phyloP scores from a whole-genome alignment of 2,888 invertebrate species.

The Andrena dorsata region DNA sequence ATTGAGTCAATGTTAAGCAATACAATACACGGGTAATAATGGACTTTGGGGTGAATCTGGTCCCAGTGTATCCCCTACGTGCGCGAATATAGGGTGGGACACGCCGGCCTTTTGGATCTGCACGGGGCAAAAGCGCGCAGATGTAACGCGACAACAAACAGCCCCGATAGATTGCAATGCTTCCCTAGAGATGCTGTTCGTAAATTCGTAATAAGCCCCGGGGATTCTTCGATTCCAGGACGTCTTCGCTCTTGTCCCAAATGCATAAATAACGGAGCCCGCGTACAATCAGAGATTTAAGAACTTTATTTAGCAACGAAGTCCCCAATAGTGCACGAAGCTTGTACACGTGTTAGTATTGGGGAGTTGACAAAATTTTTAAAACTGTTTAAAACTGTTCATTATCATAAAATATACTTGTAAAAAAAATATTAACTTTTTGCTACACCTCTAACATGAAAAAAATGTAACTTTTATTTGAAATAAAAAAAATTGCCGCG shows the following conservation, averaged over 20 bases:
- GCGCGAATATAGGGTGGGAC: constrained; percentile 72
- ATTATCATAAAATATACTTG: too few species aligned
- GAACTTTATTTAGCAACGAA: neutral
- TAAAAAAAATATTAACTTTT: too few species aligned
- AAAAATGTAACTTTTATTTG: too few species aligned
- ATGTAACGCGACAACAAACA: constrained; percentile 84
- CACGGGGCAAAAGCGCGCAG: constrained; percentile 80
- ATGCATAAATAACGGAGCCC: constrained; percentile 58
- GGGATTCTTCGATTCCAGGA: constrained; percentile 56
- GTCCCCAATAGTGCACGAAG: neutral
- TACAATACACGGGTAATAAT: constrained; percentile 85
- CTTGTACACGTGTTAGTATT: neutral
- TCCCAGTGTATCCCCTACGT: constrained; percentile 71
- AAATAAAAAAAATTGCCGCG: too few species aligned
- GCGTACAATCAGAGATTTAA: constrained; percentile 29
- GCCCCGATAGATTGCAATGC: constrained; percentile 77
- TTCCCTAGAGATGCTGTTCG: constrained; percentile 73
- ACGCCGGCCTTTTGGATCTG: constrained; percentile 70
- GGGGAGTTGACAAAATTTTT: too few species aligned
- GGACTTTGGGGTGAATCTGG: constrained; percentile 84
- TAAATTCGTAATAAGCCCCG: constrained; percentile 75
- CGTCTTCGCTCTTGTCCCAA: constrained; percentile 46
- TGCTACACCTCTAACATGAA: too few species aligned
- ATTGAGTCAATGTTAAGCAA: constrained; percentile 85
- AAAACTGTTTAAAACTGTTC: too few species aligned